A percentile compares a stretch with the other conserved stretches of the same genome.
Conservation (phyloP, 1,140 invertebrate species). For the Pissodes strobi region DNA sequence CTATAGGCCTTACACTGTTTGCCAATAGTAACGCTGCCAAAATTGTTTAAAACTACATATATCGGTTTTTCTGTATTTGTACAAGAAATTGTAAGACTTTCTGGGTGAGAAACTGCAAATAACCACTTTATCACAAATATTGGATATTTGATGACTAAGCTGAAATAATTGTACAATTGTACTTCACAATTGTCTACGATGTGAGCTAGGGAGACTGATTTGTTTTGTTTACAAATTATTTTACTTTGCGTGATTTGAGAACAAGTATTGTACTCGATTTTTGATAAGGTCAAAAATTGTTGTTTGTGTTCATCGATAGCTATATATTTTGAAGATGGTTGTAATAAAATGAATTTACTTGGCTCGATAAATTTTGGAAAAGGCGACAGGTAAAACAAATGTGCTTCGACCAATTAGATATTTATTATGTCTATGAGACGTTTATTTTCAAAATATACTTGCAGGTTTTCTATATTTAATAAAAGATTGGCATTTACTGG, state of each 20-base stretch:
- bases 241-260: not conserved
- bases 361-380: not conserved
- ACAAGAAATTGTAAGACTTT: not conserved
- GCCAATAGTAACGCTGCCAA: no score
- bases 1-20: no score
- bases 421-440: not conserved
- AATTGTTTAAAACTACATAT: no score
- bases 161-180: not conserved
- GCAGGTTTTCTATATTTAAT: not conserved
- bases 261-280: not conserved
- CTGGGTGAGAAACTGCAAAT: not conserved
- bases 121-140: slow-evolving; percentile 7
- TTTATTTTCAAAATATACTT: slow-evolving; percentile 3
- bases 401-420: not conserved
- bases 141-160: not conserved
- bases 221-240: not conserved
- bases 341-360: slow-evolving; percentile 6
- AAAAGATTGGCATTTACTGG: not conserved
- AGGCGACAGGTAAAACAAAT: not conserved
- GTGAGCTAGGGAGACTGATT: not conserved
- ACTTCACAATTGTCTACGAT: not conserved
- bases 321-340: not conserved
- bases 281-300: not conserved
- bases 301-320: not conserved
- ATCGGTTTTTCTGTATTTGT: no score